Conservation (phyloP, 2,113 vertebrate genomes). For the Myrmecophaga tridactyla region DNA sequence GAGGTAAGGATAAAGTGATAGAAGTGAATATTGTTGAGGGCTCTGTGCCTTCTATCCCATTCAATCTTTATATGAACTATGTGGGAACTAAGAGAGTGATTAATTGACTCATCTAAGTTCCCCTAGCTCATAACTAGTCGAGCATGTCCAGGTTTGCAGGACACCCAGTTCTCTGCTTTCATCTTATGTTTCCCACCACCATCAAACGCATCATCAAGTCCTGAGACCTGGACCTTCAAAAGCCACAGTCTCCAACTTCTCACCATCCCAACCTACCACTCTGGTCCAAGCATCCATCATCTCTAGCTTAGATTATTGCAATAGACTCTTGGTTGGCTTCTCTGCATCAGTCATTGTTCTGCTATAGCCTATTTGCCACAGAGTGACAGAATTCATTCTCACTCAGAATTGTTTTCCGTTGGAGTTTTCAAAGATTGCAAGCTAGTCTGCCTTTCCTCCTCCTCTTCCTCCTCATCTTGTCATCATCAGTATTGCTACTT, state of each 20-base stretch:
- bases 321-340: neutral
- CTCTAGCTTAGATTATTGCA: neutral
- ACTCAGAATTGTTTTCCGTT: neutral
- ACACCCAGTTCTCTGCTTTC: neutral
- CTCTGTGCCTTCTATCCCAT: neutral
- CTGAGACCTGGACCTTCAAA: neutral
- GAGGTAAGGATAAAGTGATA: neutral
- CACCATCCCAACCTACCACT: neutral
- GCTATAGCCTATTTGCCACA: neutral
- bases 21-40: neutral
- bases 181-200: neutral
- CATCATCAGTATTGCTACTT: neutral
- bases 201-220: neutral
- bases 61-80: neutral
- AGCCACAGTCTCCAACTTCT: neutral
- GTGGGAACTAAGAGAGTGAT: neutral
- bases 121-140: neutral
- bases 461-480: neutral
- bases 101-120: neutral
- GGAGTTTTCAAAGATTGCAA: neutral
- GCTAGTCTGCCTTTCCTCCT: neutral
- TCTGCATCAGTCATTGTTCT: neutral
- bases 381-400: neutral
- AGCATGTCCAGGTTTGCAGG: neutral
- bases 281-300: neutral